Evolutionary conservation across 2,113 vertebrate genomes (phyloP), one percentile per base, ranked within the genome.

Genomic region (Scolopax mira): DNA sequence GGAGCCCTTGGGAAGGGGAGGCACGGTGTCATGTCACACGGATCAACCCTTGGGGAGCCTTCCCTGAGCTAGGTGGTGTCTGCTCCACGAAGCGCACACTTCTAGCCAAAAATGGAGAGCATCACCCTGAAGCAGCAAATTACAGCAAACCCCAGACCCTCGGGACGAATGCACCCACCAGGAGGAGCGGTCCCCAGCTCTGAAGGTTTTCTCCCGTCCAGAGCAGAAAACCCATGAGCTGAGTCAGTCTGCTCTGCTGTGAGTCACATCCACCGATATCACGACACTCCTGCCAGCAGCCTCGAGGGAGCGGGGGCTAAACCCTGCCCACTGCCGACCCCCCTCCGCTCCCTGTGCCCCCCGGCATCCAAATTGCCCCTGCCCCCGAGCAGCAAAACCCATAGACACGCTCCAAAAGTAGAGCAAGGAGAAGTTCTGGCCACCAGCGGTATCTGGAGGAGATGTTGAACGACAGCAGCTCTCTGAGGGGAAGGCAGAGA

Each of bases 11-110:
- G 52, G 73, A 67, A 79, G 57, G 41, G 51, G 19, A 57, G 5
- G 22, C 41, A 39, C 13, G 15, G 28, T 15, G 11, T 37, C 17
- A 7, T 1, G 8, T 37, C 85, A 74, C 24, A 24, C 19, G 27
- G 61, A 21, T 54, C 11, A 37, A 12, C 61, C 49, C 28, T 11
- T 11, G 31, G 57, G 55, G 65, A 71, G 51, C 1, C 2, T 11
- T n/a, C 23, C 42, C 70, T 33, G 30, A 39, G 25, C 39, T 57
- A 28, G 17, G 44, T 58, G 46, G n/a, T 5, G 19, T 27, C 33
- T 69, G 65, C 57, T 87, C 55, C 46, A 46, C 0, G 0, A 57
- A 58, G 37, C 37, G 48, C 39, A n/a, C 0, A 0, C 22, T 54
- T 90, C 39, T 30, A 75, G 30, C 62, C 44, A 17, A 64, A 77